Evolutionary conservation across 2,797 vertebrate species (phyloP).

Genomic region (Squalus acanthias): DNA sequence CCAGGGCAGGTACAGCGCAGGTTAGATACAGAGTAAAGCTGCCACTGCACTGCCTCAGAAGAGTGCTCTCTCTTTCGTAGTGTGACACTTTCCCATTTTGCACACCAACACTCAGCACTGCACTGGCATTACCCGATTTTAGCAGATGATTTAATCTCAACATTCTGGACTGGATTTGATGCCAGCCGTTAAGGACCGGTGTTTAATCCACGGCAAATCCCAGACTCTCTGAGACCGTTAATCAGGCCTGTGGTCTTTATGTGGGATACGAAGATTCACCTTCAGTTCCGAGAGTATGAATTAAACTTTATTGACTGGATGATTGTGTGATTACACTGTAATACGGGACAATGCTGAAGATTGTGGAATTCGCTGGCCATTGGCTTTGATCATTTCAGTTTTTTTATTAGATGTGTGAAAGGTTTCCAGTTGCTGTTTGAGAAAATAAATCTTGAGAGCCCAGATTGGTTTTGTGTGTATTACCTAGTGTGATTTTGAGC

Average conservation of each 20-base stretch:
- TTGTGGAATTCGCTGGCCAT: neutral
- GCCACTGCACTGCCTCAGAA: neutral
- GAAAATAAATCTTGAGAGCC: neutral
- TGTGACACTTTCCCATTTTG: too few species aligned
- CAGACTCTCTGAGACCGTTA: neutral
- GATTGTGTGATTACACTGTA: neutral
- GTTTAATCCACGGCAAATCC: neutral
- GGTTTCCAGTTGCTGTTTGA: neutral
- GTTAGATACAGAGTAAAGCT: neutral
- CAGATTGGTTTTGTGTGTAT: neutral
- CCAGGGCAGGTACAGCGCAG: neutral
- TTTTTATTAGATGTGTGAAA: neutral
- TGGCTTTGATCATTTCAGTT: neutral
- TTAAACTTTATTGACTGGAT: neutral
- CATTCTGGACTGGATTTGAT: too few species aligned
- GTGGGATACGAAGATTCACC: too few species aligned
- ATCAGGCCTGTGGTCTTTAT: too few species aligned
- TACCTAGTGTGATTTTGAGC: neutral
- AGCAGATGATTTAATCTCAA: neutral
- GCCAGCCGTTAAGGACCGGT: too few species aligned
- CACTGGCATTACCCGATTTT: neutral
- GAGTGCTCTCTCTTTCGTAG: too few species aligned
- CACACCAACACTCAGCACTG: too few species aligned
- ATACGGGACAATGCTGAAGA: neutral
- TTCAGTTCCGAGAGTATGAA: too few species aligned